Evolutionary conservation across 1,140 invertebrate species (phyloP).

Genomic region (Condylostylus longicornis): DNA sequence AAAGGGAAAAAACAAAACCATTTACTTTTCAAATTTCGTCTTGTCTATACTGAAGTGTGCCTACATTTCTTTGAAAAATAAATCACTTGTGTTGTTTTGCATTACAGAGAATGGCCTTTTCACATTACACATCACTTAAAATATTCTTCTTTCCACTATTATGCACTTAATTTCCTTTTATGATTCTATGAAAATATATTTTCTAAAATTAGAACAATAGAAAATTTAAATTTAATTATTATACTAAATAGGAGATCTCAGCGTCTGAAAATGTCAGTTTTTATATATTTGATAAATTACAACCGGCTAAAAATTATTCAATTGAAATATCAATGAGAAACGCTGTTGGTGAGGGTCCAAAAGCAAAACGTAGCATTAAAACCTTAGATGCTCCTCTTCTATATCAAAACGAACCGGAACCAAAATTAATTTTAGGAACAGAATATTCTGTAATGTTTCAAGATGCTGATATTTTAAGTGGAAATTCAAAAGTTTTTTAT

Average conservation of each 20-base stretch:
- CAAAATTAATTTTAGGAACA: slow-evolving; percentile 54
- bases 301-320: slow-evolving; percentile 57
- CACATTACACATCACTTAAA: no score
- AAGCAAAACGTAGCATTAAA: slow-evolving; percentile 41
- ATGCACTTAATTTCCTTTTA: slow-evolving; percentile 1
- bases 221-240: background rate
- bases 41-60: no score
- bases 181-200: no score
- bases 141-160: slow-evolving; percentile 1
- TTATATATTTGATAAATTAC: slow-evolving; percentile 65
- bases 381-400: slow-evolving; percentile 50
- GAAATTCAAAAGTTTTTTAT: slow-evolving; percentile 22
- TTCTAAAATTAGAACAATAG: background rate
- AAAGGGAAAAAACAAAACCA: no score
- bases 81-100: background rate
- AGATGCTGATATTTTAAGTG: slow-evolving; percentile 48
- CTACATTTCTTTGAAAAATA: background rate
- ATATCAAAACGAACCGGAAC: slow-evolving; percentile 35
- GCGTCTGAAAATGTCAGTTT: slow-evolving; percentile 45
- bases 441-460: slow-evolving; percentile 51
- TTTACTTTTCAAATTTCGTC: no score
- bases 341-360: slow-evolving; percentile 60
- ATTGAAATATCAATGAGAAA: slow-evolving; percentile 68
- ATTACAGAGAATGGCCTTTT: no score
- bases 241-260: slow-evolving; percentile 47